These are phyloP conservation scores for Plebejus anna DNA, from an alignment of 2,888 invertebrate species.

Conservation along the genomic window DNA sequence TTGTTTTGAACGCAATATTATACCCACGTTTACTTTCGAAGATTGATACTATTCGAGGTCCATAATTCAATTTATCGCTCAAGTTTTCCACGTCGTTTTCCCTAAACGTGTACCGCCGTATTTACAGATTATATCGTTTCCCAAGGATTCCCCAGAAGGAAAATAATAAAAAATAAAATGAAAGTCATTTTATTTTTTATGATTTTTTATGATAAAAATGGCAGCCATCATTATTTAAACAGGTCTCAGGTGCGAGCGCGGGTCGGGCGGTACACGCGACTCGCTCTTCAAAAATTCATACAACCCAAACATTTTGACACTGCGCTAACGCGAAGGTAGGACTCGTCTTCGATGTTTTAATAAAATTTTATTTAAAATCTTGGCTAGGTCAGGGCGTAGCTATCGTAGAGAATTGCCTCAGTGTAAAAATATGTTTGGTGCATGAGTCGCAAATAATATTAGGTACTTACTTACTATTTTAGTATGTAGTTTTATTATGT, in stretches of 20 bases:
- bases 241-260: conserved; percentile 20
- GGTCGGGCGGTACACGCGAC: conserved; percentile 26
- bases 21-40: neutral
- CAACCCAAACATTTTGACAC: conserved; percentile 32
- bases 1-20: neutral
- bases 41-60: neutral
- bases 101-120: neutral
- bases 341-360: conserved; percentile 25
- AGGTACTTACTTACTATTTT: too few species aligned
- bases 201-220: conserved; percentile 12
- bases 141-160: neutral
- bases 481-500: too few species aligned
- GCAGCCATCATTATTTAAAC: conserved; percentile 19
- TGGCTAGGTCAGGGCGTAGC: neutral
- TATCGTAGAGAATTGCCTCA: neutral
- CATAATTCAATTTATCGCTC: neutral
- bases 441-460: neutral
- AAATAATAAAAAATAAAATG: conserved; percentile 20
- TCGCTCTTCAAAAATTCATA: conserved; percentile 34
- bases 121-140: conserved; percentile 1
- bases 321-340: conserved; percentile 26
- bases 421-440: neutral
- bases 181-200: too few species aligned
- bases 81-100: neutral
- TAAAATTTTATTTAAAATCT: conserved; percentile 5